Evolutionary conservation across 2,113 vertebrate genomes (phyloP), one percentile per base, ranked within the genome.

Genomic region (Odocoileus virginianus): DNA sequence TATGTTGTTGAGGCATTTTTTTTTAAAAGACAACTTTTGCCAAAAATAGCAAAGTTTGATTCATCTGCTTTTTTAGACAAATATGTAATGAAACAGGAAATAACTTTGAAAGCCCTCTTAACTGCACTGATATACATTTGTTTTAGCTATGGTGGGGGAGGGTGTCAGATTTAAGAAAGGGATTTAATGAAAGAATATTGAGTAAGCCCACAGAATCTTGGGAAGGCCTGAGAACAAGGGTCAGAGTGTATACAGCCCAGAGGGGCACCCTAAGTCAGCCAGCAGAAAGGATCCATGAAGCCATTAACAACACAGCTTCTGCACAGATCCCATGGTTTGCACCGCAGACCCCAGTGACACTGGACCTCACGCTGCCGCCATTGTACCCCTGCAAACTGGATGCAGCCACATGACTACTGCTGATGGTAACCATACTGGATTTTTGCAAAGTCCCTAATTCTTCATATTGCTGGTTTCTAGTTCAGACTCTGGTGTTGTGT

Each of bases 21-120:
- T 71, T 71, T 71, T 50, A 17, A 11, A 33, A 84, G 54, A 43
- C 71, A 93, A 89, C 47, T 95, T 95, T 89, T 92, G 54, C 67
- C 71, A n/a, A 92, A 98, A 98, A 97, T 96, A 97, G 89, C 86
- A 81, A 52, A 83, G 4, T 71, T 97, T 89, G 82, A 96, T 87
- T 93, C 89, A 91, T 96, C 97, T 95, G 89, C 83, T 91, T 92
- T 23, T 97, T 91, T 89, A 95, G 78, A 95, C 82, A 97, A 86
- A 52, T 85, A 78, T 36, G n/a, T 89, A 93, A 89, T 87, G 78
- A 96, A 95, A 89, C 36, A 95, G 95, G 86, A 95, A 97, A 19
- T 88, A 76, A 94, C 81, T 96, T 57, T 94, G 85, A 95, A 95
- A 97, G 16, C n/a, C 52, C 16, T 93, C 84, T 97, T 97, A 89